Evolutionary conservation across 2,888 invertebrate genomes (phyloP).

Genomic region (Cheilosia vulpina): DNA sequence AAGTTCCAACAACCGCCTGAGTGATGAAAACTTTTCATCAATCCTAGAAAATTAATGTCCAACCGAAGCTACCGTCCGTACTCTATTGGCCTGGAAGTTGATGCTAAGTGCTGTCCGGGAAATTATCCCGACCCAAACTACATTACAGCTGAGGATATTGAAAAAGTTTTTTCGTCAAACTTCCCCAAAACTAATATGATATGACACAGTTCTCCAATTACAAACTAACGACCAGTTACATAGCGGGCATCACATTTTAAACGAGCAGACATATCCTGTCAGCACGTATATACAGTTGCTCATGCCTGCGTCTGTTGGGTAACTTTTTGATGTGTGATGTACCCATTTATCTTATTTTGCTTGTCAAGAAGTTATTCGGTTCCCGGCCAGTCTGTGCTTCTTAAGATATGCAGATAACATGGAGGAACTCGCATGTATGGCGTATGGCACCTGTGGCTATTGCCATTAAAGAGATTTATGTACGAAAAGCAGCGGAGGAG

Average conservation of each 20-base stretch:
- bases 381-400: not conserved
- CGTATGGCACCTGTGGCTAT: conserved; percentile 1
- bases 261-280: not conserved
- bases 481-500: not conserved
- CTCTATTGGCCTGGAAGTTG: not conserved
- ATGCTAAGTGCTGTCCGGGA: not conserved
- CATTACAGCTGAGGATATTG: conserved; percentile 6
- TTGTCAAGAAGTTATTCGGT: not conserved
- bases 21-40: not conserved
- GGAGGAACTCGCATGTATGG: not conserved
- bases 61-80: not conserved
- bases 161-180: conserved; percentile 11
- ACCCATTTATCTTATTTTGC: not conserved
- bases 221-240: conserved; percentile 4
- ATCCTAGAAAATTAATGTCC: not conserved
- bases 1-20: too few relatives aligned
- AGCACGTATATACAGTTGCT: not conserved
- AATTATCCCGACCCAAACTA: not conserved
- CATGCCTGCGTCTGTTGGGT: not conserved
- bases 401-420: conserved; percentile 6
- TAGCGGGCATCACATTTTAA: not conserved
- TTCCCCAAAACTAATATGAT: conserved; percentile 4
- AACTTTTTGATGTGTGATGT: not conserved
- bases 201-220: conserved; percentile 7
- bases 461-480: conserved; percentile 5